Percentiles rank a stretch among this genome's conserved stretches.
Evolutionary conservation across 1,140 invertebrate genomes (phyloP).

Genomic region (Danaus melanippus): DNA sequence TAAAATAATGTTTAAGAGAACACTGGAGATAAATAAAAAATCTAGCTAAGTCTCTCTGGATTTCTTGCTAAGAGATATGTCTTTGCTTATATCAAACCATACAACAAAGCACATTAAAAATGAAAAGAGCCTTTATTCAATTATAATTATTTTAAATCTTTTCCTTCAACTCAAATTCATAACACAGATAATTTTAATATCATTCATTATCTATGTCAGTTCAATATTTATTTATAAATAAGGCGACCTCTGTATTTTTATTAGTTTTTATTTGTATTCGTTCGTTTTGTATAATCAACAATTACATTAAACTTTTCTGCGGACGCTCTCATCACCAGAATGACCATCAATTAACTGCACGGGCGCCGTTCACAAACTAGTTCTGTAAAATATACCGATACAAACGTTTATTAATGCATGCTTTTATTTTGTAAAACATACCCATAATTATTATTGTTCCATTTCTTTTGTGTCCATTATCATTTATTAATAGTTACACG

Average conservation of each 20-base stretch:
- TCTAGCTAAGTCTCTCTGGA: too few relatives aligned
- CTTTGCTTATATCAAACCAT: too few relatives aligned
- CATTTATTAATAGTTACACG: too few relatives aligned
- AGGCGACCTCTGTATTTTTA: not conserved
- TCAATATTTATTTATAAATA: not conserved
- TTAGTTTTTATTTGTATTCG: too few relatives aligned
- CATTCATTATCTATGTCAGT: not conserved
- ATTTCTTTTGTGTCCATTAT: not conserved
- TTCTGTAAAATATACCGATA: constrained; percentile 38
- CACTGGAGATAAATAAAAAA: too few relatives aligned
- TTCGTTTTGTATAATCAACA: not conserved
- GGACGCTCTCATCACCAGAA: constrained; percentile 15
- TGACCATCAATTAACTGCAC: constrained; percentile 49
- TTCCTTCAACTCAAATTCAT: too few relatives aligned
- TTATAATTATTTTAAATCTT: too few relatives aligned
- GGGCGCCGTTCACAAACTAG: constrained; percentile 54
- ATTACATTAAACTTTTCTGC: constrained; percentile 16
- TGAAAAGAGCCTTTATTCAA: too few relatives aligned
- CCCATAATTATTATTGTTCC: constrained; percentile 1
- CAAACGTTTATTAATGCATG: constrained; percentile 21
- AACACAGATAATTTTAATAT: constrained; percentile 6
- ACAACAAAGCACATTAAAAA: too few relatives aligned
- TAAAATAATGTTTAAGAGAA: too few relatives aligned
- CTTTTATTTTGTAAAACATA: not conserved
- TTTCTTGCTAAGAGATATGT: too few relatives aligned